Evolutionary conservation across 2,888 invertebrate genomes (phyloP).

Genomic region (Pandemis heparana): DNA sequence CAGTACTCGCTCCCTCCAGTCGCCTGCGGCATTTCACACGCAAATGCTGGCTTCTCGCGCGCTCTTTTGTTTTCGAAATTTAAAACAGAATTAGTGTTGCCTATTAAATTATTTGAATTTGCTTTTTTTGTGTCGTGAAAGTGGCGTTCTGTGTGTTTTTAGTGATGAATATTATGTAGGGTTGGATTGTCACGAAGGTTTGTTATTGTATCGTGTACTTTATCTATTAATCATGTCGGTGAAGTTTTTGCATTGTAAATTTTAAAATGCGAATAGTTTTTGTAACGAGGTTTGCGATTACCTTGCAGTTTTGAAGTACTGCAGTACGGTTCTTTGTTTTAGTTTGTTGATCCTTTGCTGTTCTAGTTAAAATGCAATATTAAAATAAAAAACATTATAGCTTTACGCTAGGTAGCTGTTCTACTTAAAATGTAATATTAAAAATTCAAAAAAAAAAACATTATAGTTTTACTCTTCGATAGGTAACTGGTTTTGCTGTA

Average conservation of each 20-base stretch:
- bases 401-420: neutral
- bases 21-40: constrained; percentile 64
- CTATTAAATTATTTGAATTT: constrained; percentile 7
- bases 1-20: constrained; percentile 60
- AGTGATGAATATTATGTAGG: constrained; percentile 2
- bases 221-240: constrained; percentile 25
- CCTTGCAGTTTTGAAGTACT: neutral
- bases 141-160: constrained; percentile 7
- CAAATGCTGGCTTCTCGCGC: constrained; percentile 36
- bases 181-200: constrained; percentile 38
- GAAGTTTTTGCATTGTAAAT: constrained; percentile 23
- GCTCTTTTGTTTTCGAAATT: constrained; percentile 22
- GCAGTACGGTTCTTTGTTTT: constrained; percentile 15
- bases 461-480: too few species aligned
- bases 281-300: neutral
- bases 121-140: neutral
- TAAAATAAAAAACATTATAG: neutral
- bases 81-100: constrained; percentile 16
- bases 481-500: too few species aligned
- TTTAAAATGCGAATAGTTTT: constrained; percentile 6
- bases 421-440: neutral
- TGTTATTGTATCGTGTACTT: constrained; percentile 30
- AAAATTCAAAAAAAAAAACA: neutral
- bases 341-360: neutral
- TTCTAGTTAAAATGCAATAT: neutral